phyloP scores from a whole-genome alignment of 2,113 vertebrate genomes.

The Paedocypris sp. region DNA sequence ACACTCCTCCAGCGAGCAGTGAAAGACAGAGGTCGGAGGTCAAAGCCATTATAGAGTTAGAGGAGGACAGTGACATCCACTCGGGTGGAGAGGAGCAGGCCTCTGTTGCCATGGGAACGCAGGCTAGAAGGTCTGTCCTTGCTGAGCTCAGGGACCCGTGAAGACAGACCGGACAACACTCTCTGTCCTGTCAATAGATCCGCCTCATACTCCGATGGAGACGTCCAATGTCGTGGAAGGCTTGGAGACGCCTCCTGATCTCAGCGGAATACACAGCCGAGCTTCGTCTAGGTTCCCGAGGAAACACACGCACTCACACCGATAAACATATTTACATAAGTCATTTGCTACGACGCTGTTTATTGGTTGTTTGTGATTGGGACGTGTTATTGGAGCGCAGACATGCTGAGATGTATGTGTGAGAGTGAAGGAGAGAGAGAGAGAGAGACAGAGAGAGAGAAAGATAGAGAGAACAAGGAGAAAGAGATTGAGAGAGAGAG shows the following conservation, averaged over 20 bases:
- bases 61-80: slow-evolving; percentile 43
- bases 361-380: slow-evolving; percentile 35
- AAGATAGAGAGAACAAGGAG: too few relatives aligned
- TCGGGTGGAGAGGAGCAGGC: slow-evolving; percentile 46
- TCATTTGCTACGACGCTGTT: not conserved
- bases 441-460: too few relatives aligned
- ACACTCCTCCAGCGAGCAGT: slow-evolving; percentile 41
- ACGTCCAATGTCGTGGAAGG: slow-evolving; percentile 6
- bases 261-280: not conserved
- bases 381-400: slow-evolving; percentile 57
- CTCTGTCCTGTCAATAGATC: slow-evolving; percentile 10
- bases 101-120: slow-evolving; percentile 59
- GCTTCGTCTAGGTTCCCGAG: too few relatives aligned
- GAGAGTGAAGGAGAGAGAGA: too few relatives aligned
- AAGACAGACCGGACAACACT: slow-evolving; percentile 1
- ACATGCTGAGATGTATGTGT: too few relatives aligned
- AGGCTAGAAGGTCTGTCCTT: slow-evolving; percentile 50
- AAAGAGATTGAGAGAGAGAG: too few relatives aligned
- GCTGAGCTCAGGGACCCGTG: slow-evolving; percentile 38
- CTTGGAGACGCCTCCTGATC: not conserved
- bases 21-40: slow-evolving; percentile 51
- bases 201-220: slow-evolving; percentile 3
- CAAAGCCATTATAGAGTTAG: slow-evolving; percentile 61
- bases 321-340: not conserved
- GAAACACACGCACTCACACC: too few relatives aligned